These are phyloP conservation scores for Orthosia cruda DNA, from an alignment of 2,888 invertebrate genomes.

Conservation along the genomic window DNA sequence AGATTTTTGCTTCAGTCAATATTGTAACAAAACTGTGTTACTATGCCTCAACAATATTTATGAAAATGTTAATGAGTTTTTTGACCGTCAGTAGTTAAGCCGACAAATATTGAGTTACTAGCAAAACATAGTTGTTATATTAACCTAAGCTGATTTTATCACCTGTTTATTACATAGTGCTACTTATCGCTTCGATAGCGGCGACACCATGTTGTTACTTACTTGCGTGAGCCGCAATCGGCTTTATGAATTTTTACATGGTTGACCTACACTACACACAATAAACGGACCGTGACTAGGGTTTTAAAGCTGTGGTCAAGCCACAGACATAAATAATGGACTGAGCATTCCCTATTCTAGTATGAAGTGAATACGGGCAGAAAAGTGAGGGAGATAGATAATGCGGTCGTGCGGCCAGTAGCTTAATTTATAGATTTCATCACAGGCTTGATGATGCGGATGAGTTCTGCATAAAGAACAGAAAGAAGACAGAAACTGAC, in stretches of 20 bases:
- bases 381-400: too few relatives aligned
- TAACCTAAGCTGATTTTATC: conserved; percentile 20
- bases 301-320: too few relatives aligned
- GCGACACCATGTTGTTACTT: neutral
- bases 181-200: conserved; percentile 20
- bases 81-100: neutral
- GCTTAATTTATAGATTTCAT: too few relatives aligned
- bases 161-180: conserved; percentile 1
- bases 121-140: conserved; percentile 13
- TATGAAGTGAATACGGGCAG: too few relatives aligned
- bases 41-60: neutral
- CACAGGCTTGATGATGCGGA: too few relatives aligned
- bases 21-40: neutral
- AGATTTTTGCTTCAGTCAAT: neutral
- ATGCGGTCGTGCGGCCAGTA: too few relatives aligned
- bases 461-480: too few relatives aligned
- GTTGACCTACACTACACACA: too few relatives aligned
- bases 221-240: neutral
- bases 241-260: neutral
- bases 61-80: neutral
- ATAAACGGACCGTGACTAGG: too few relatives aligned
- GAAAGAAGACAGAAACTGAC: too few relatives aligned
- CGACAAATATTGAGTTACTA: neutral
- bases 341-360: too few relatives aligned
- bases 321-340: too few relatives aligned